A percentile compares a stretch with the other conserved stretches of the same genome.
Evolutionary conservation across 1,140 invertebrate genomes (phyloP).

Genomic region (Polypedilum pembai): DNA sequence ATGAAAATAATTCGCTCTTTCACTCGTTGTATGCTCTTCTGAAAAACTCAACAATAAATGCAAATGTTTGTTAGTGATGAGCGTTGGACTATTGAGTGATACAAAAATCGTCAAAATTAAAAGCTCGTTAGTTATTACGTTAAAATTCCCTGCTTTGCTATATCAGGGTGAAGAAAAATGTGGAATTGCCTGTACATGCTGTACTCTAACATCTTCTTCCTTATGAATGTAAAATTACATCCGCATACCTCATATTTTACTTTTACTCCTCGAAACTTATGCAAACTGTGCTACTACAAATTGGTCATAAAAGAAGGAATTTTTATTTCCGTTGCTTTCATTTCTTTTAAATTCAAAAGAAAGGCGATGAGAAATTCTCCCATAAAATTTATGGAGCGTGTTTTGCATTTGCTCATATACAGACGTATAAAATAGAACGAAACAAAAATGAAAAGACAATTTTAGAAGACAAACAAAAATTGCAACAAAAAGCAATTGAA

Average conservation of each 20-base stretch:
- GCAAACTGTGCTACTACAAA: constrained; percentile 5
- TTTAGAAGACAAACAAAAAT: neutral
- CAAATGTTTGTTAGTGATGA: too few relatives aligned
- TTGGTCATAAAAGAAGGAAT: constrained; percentile 13
- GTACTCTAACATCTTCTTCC: too few relatives aligned
- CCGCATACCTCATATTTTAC: neutral
- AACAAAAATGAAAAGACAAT: neutral
- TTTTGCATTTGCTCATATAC: neutral
- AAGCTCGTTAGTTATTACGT: neutral
- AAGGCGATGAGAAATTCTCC: neutral
- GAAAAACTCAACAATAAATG: too few relatives aligned
- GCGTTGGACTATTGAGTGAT: neutral
- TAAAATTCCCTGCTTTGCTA: too few relatives aligned
- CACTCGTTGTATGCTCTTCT: neutral
- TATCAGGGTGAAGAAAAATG: too few relatives aligned
- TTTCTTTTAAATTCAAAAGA: too few relatives aligned
- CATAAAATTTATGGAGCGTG: constrained; percentile 1
- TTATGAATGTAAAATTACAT: neutral
- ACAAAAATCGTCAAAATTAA: constrained; percentile 16
- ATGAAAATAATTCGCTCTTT: neutral
- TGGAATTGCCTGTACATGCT: too few relatives aligned
- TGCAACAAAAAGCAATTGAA: neutral
- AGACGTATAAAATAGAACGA: neutral
- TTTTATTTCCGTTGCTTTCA: neutral
- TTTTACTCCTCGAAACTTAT: neutral